Percentiles rank a stretch among this genome's conserved stretches.
Conservation (phyloP, 2,888 invertebrate genomes). For the Actias luna region DNA sequence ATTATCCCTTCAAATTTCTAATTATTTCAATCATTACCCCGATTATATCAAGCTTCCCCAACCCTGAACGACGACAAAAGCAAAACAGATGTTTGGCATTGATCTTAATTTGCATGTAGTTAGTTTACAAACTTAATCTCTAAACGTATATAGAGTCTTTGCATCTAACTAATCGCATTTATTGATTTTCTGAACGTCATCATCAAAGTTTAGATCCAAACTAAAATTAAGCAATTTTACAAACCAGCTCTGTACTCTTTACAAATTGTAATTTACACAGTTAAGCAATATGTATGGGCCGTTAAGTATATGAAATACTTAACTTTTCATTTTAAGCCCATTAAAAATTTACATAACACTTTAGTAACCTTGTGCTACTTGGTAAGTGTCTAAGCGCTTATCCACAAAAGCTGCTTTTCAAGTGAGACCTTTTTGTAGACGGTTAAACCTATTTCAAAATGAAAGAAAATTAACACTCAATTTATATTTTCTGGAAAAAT, state of each 20-base stretch:
- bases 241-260: not conserved
- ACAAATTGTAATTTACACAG: not conserved
- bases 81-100: too few species aligned
- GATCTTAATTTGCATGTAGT: too few species aligned
- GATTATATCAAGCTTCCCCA: too few species aligned
- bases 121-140: too few species aligned
- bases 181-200: too few species aligned
- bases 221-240: too few species aligned
- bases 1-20: not conserved
- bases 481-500: not conserved
- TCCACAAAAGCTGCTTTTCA: not conserved
- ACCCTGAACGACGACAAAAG: too few species aligned
- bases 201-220: too few species aligned
- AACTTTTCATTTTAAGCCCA: not conserved
- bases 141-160: too few species aligned
- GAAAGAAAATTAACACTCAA: not conserved
- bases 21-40: constrained; percentile 14
- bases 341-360: not conserved
- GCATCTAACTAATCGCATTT: too few species aligned
- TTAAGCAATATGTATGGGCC: not conserved
- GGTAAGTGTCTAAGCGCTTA: not conserved
- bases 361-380: too few species aligned
- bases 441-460: not conserved
- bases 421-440: not conserved
- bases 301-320: not conserved